These are phyloP conservation scores for Isurus oxyrinchus DNA, from an alignment of 2,113 vertebrate genomes.

Conservation along the genomic window DNA sequence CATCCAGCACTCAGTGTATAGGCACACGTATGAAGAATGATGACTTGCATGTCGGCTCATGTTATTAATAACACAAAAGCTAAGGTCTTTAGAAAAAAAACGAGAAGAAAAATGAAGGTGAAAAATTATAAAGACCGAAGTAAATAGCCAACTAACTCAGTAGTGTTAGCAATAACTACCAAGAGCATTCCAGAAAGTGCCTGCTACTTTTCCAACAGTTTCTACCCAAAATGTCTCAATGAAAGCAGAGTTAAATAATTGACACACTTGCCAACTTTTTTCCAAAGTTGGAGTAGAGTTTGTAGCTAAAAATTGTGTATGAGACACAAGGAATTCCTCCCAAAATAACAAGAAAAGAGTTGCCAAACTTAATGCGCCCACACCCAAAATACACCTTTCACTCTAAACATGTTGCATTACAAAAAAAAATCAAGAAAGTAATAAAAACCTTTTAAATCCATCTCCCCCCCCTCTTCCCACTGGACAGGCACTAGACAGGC, in stretches of 20 bases:
- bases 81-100: background rate
- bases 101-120: too few relatives aligned
- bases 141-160: background rate
- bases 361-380: background rate
- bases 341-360: too few relatives aligned
- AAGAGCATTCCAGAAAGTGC: background rate
- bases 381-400: background rate
- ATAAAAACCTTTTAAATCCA: background rate
- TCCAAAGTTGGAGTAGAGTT: too few relatives aligned
- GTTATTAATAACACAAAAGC: background rate
- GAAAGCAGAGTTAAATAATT: too few relatives aligned
- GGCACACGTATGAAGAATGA: background rate
- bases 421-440: background rate
- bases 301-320: too few relatives aligned
- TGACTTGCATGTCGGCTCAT: background rate
- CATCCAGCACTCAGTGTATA: too few relatives aligned
- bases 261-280: too few relatives aligned
- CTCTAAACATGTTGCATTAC: background rate
- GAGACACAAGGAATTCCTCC: too few relatives aligned
- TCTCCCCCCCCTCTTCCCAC: background rate
- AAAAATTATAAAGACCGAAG: background rate
- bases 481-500: background rate
- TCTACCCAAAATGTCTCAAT: too few relatives aligned
- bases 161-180: background rate
- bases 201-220: too few relatives aligned